Conservation (phyloP, 2,888 invertebrate genomes). For the Scrobipalpa costella region DNA sequence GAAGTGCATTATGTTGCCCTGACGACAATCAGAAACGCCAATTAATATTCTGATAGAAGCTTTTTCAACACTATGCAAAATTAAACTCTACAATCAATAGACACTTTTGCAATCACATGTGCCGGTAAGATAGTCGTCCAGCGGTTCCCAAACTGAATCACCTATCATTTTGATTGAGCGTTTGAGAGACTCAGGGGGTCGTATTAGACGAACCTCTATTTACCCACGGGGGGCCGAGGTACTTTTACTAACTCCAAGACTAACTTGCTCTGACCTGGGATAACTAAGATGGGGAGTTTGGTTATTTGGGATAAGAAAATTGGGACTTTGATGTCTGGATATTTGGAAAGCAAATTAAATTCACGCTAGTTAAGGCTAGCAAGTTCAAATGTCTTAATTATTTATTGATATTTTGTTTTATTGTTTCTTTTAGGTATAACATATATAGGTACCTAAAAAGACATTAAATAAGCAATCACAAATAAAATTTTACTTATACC, state of each 20-base stretch:
- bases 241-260: conserved; percentile 34
- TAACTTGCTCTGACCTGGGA: conserved; percentile 5
- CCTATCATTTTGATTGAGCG: conserved; percentile 79
- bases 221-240: conserved; percentile 45
- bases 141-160: conserved; percentile 75
- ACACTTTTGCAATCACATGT: conserved; percentile 47
- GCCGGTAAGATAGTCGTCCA: conserved; percentile 63
- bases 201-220: conserved; percentile 63
- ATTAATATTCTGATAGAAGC: too few relatives aligned
- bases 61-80: too few relatives aligned
- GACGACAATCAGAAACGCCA: too few relatives aligned
- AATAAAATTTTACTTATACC: too few relatives aligned
- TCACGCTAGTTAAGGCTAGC: too few relatives aligned
- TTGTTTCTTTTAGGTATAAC: too few relatives aligned
- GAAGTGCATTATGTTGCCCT: too few relatives aligned
- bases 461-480: too few relatives aligned
- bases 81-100: not conserved
- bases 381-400: too few relatives aligned
- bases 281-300: not conserved
- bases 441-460: too few relatives aligned
- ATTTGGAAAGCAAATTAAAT: too few relatives aligned
- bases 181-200: conserved; percentile 66
- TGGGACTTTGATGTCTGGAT: not conserved
- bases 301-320: conserved; percentile 3
- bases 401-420: too few relatives aligned